Evolutionary conservation across 2,888 invertebrate species (phyloP).

Genomic region (Spilosoma lubricipeda): DNA sequence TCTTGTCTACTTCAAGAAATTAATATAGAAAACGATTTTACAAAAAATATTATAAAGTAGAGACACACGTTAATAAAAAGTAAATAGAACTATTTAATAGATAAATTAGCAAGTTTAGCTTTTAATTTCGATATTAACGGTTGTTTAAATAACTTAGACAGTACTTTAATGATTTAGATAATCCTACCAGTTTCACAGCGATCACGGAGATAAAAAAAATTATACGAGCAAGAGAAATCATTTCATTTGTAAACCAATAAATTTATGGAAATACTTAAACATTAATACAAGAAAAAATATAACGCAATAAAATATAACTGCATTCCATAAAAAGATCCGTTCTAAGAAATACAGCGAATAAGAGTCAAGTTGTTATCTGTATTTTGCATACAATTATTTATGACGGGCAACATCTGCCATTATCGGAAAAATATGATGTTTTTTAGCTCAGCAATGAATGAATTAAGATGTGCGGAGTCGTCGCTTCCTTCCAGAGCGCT

Average conservation of each 20-base stretch:
- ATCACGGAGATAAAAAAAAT: conserved; percentile 38
- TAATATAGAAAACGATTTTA: no score
- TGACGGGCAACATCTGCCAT: conserved; percentile 68
- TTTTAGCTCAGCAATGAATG: conserved; percentile 78
- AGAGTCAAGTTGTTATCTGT: conserved; percentile 31
- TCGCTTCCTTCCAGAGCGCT: conserved; percentile 66
- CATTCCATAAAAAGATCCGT: conserved; percentile 22
- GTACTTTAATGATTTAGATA: conserved; percentile 36
- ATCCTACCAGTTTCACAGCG: conserved; percentile 28
- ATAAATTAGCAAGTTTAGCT: conserved; percentile 14
- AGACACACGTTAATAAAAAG: neutral
- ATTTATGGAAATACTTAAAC: conserved; percentile 3
- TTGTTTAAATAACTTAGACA: conserved; percentile 24
- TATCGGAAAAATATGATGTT: conserved; percentile 77
- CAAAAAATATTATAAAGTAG: neutral
- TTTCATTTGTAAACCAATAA: conserved; percentile 28
- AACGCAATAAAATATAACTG: conserved; percentile 37
- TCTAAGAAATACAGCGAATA: conserved; percentile 29
- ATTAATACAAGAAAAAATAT: conserved; percentile 35
- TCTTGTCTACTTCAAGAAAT: neutral
- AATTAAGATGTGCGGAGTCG: conserved; percentile 68
- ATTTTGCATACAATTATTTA: conserved; percentile 53
- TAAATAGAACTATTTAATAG: conserved; percentile 1
- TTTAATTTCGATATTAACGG: conserved; percentile 18
- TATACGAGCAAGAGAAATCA: conserved; percentile 18